phyloP scores from a whole-genome alignment of 2,888 invertebrate genomes.

The Polydrusus tereticollis region DNA sequence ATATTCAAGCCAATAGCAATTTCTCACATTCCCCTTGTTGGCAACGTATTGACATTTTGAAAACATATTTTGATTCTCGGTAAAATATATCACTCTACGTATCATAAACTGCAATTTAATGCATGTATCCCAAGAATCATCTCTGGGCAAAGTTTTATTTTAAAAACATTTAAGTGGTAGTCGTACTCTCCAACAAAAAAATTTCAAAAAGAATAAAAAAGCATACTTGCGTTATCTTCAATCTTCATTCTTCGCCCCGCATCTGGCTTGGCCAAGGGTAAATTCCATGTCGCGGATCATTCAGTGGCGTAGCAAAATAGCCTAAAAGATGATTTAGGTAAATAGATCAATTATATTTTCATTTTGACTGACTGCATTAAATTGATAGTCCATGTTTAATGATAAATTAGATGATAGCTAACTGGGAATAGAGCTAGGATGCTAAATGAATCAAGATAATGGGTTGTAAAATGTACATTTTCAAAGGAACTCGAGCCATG shows the following conservation, averaged over 20 bases:
- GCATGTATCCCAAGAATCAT: slow-evolving; percentile 2
- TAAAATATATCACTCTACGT: not conserved
- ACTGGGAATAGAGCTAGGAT: no score
- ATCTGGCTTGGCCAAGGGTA: slow-evolving; percentile 51
- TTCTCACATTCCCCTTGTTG: no score
- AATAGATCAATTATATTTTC: not conserved
- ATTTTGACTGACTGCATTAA: no score
- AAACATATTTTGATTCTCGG: not conserved
- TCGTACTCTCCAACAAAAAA: slow-evolving; percentile 37
- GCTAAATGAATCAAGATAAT: no score
- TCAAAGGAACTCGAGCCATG: no score
- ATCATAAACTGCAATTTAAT: slow-evolving; percentile 18
- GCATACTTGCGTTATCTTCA: slow-evolving; percentile 45
- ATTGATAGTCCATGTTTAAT: no score
- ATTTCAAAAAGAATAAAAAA: slow-evolving; percentile 38
- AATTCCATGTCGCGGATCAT: slow-evolving; percentile 45
- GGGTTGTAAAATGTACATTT: no score
- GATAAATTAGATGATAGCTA: no score
- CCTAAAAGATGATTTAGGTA: not conserved
- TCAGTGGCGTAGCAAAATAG: slow-evolving; percentile 37
- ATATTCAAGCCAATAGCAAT: not conserved
- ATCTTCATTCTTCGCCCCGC: slow-evolving; percentile 50
- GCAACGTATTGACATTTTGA: no score
- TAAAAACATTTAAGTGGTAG: slow-evolving; percentile 33
- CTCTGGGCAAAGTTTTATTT: slow-evolving; percentile 23